Base-by-base conservation (phyloP, 2,113 vertebrate species). In the Sula dactylatra region DNA sequence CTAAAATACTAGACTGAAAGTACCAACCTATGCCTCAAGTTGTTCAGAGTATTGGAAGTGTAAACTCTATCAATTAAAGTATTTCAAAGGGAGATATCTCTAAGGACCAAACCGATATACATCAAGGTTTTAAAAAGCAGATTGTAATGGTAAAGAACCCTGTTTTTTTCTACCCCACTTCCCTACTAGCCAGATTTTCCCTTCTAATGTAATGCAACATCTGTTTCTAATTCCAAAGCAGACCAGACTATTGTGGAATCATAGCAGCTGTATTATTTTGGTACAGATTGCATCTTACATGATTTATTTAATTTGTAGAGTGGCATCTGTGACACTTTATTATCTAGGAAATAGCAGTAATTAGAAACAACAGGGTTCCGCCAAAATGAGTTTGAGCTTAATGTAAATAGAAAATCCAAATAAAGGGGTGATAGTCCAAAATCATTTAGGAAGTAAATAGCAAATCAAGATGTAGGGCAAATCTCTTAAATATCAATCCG, bases 191-290 rank as follows among this genome's bases (percentile, higher is more conserved):
- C 86, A 90, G 40, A 90, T 95, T 87, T 94, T 69, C 18, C 54
- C 16, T 84, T 81, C 73, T 77, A 87, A 55, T 71, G 56, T 76
- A 95, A 86, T 1, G 1, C 38, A 87, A 81, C 49, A 67, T 90
- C 94, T 96, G 82, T 83, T 94, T 76, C 69, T 64, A 84, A 87
- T 87, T 95, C 73, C 65, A 90, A 92, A 72, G 29, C 38, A 84
- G 73, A 81, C n/a, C 69, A 65, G 44, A 77, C 58, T 86, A 77
- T 44, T 73, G 64, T 77, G 38, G 44, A 72, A 67, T 84, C 44
- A 65, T 64, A 89, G 85, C 62, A 87, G 77, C 87, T 73, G 38
- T 45, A 58, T 38, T 86, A 20, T 64, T 91, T 88, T 62, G 52
- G 61, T 86, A 56, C 44, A 77, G 78, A 90, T 80, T 92, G 72